Evolutionary conservation across 2,113 vertebrate genomes (phyloP), one percentile per base, ranked within the genome.

Genomic region (Cariama cristata): DNA sequence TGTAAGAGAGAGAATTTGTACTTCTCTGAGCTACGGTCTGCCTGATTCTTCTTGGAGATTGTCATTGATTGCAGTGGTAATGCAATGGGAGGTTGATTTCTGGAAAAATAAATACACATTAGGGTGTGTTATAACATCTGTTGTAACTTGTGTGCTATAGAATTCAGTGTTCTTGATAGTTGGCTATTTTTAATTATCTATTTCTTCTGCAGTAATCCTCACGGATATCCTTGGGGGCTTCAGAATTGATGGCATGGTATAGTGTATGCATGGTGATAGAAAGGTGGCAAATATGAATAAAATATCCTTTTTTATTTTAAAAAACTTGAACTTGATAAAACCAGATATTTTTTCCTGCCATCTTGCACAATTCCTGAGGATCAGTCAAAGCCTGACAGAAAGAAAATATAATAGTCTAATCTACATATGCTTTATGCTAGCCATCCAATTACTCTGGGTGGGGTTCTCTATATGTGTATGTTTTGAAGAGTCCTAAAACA

Each of bases 401-500:
- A 86, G 32, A 73, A 90, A 84, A 88, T 33, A 3, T 44, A 53
- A 27, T 47, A 45, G 22, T 24, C 32, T 69, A 40, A 35, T 77
- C 69, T 81, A 10, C 0, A 4, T 58, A 38, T 58, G 15, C 32
- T 90, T 88, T 86, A 50, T 22, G 8, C 38, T 60, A 60, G 20
- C 15, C 49, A 74, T 73, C 55, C 84, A 95, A 67, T 83, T 89
- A 85, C 59, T 66, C 55, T 45, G 76, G 49, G 66, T 74, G 77
- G 49, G 38, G 38, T 90, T 92, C 59, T 74, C 24, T 47, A 40
- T 83, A 20, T 49, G 6, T 40, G 7, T 66, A 21, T 49, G 17
- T 74, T 79, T 53, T 81, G 72, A 79, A 84, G 33, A 45, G 62
- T 94, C 85, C 91, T 95, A 86, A 98, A 97, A 77, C 87, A 96